Evolutionary conservation across 2,797 vertebrate genomes (phyloP).

Genomic region (Xiphorhynchus erythropygius): DNA sequence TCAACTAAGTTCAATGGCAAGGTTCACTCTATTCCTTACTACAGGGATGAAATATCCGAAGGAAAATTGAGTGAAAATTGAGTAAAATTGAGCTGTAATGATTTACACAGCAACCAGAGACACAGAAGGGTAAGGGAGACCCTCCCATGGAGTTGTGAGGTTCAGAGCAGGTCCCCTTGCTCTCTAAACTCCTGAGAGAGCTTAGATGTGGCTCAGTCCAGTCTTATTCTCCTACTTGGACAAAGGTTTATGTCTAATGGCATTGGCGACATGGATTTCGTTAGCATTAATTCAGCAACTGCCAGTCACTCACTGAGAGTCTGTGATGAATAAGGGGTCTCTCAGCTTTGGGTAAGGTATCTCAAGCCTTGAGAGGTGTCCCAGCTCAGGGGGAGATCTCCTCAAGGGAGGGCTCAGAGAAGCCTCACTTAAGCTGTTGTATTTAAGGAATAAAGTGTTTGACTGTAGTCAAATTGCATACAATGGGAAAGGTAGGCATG

Average conservation of each 20-base stretch:
- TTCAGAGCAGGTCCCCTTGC: not conserved
- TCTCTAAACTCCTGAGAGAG: not conserved
- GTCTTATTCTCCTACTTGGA: not conserved
- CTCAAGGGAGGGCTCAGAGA: not conserved
- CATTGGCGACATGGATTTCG: rapidly evolving
- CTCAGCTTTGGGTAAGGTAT: too few relatives aligned
- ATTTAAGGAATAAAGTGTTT: not conserved
- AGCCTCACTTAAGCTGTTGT: not conserved
- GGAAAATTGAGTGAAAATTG: not conserved
- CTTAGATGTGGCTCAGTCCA: not conserved
- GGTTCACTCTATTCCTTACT: not conserved
- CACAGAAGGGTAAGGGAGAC: too few relatives aligned
- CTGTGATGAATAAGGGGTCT: too few relatives aligned
- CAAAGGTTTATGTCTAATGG: not conserved
- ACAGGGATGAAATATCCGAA: not conserved
- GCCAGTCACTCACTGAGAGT: not conserved
- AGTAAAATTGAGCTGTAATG: too few relatives aligned
- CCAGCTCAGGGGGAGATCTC: not conserved
- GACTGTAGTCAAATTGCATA: not conserved
- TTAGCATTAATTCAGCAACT: not conserved
- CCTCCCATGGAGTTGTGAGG: not conserved
- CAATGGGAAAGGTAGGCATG: not conserved
- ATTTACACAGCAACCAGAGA: not conserved
- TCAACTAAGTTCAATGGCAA: not conserved
- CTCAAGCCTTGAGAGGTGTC: not conserved